Conservation (phyloP, 1,140 invertebrate genomes). For the Rhopalosiphum padi region DNA sequence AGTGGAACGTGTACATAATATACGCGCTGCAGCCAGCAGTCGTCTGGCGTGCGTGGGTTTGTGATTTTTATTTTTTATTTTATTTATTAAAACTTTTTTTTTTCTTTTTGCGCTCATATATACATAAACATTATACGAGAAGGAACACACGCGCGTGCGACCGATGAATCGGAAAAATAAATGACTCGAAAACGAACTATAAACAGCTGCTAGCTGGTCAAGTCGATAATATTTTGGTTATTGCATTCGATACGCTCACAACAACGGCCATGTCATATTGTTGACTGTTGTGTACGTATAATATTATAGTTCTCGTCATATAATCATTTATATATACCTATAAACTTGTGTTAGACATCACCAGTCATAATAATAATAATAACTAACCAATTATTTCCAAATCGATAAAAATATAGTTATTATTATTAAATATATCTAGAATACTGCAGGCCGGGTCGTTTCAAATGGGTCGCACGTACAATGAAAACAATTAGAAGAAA, state of each 20-base stretch:
- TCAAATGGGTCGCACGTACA: background rate
- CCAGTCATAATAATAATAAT: background rate
- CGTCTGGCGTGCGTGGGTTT: constrained; percentile 45
- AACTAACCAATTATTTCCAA: background rate
- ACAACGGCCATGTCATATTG: no score
- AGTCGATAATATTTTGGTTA: background rate
- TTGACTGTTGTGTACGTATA: no score
- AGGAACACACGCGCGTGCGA: background rate
- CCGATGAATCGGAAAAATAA: background rate
- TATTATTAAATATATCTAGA: background rate
- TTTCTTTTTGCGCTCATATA: background rate
- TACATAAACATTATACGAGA: background rate
- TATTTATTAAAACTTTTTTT: constrained; percentile 1
- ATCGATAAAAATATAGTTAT: background rate
- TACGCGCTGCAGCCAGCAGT: background rate
- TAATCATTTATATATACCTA: no score
- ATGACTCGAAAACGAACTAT: background rate
- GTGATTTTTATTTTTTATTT: constrained; percentile 6
- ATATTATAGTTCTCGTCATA: background rate
- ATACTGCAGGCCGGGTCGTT: background rate
- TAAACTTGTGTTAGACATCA: no score
- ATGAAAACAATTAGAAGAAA: constrained; percentile 14
- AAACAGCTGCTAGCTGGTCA: background rate
- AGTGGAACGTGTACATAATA: background rate
- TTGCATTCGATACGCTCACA: background rate